These are phyloP conservation scores for Acromyrmex charruanus DNA, from an alignment of 1,140 invertebrate species.

Conservation along the genomic window DNA sequence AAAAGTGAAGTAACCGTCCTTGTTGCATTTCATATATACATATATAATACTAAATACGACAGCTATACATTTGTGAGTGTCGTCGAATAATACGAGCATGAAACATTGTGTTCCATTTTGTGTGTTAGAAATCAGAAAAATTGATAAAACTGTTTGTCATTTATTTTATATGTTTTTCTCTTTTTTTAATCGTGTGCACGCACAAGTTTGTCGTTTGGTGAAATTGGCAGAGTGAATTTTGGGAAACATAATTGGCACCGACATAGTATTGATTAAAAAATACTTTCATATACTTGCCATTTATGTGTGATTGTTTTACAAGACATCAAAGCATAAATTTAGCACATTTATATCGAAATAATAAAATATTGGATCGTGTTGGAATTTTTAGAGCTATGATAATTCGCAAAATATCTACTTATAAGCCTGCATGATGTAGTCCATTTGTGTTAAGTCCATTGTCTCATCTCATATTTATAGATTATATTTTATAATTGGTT, in stretches of 20 bases:
- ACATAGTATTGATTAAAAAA: neutral
- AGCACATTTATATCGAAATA: constrained; percentile 19
- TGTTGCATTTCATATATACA: constrained; percentile 17
- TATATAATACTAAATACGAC: constrained; percentile 26
- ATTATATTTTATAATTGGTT: constrained; percentile 1
- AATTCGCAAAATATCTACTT: constrained; percentile 29
- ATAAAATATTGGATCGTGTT: constrained; percentile 35
- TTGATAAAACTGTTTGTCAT: constrained; percentile 3
- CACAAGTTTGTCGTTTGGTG: constrained; percentile 19
- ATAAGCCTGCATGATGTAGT: constrained; percentile 45
- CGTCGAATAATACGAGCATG: constrained; percentile 50
- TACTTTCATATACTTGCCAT: constrained; percentile 33
- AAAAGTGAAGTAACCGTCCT: constrained; percentile 44
- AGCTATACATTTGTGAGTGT: constrained; percentile 19
- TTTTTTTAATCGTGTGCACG: constrained; percentile 26
- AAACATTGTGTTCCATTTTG: constrained; percentile 29
- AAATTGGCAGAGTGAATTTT: constrained; percentile 44
- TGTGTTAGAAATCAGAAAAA: constrained; percentile 23
- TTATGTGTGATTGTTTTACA: constrained; percentile 40
- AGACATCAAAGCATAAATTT: constrained; percentile 56
- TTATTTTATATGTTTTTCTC: neutral
- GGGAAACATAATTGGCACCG: constrained; percentile 1
- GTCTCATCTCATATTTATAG: constrained; percentile 36
- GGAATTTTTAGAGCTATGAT: constrained; percentile 27
- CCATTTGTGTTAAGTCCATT: constrained; percentile 46